These are phyloP conservation scores for Rhinella marina DNA, from an alignment of 2,797 vertebrate species.

Conservation along the genomic window DNA sequence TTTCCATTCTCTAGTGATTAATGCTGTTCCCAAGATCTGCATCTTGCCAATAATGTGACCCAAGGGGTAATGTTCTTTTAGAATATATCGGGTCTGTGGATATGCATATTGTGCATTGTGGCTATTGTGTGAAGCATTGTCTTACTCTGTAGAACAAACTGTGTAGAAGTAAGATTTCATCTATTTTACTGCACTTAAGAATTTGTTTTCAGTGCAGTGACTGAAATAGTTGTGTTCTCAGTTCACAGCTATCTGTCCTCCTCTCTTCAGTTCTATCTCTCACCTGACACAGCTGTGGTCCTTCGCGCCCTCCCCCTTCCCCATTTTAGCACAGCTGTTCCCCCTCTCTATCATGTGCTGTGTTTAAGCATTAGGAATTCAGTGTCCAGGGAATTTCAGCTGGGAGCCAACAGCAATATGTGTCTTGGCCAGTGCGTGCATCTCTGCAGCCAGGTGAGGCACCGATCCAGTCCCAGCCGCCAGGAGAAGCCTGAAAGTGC, in stretches of 20 bases:
- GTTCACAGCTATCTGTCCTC: constrained; percentile 35
- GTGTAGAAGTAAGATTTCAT: neutral
- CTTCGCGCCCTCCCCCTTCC: constrained; percentile 39
- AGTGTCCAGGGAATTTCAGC: constrained; percentile 61
- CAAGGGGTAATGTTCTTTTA: no score
- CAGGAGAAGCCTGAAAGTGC: constrained; percentile 57
- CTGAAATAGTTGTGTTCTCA: constrained; percentile 2
- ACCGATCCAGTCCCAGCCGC: constrained; percentile 54
- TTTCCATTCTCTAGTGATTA: no score
- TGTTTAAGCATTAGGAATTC: constrained; percentile 61
- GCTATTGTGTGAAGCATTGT: neutral
- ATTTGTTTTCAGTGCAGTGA: neutral
- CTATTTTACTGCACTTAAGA: neutral
- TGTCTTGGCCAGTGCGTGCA: constrained; percentile 48
- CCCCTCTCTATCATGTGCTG: constrained; percentile 61
- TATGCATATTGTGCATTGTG: neutral
- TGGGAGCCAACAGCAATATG: constrained; percentile 59
- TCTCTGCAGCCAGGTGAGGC: constrained; percentile 60
- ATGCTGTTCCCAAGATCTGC: no score
- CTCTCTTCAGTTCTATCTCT: constrained; percentile 45
- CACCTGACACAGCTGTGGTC: constrained; percentile 61
- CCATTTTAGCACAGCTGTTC: constrained; percentile 56
- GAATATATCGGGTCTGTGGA: neutral
- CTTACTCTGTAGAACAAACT: neutral
- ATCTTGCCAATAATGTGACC: no score